Conservation (phyloP, 2,113 vertebrate genomes). For the Sinocyclocheilus grahami region DNA sequence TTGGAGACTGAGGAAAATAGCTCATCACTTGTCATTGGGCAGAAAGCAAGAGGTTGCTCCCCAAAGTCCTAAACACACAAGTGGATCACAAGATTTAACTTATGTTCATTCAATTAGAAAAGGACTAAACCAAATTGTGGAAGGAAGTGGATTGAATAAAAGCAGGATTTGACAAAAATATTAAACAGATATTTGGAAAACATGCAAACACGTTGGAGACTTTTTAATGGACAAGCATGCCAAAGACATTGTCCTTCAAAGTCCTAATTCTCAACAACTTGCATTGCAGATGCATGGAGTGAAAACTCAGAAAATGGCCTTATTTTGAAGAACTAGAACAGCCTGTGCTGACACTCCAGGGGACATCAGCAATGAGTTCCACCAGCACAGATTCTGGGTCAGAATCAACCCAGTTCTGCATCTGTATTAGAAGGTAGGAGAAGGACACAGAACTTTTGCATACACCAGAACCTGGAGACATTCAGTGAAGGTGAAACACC, state of each 20-base stretch:
- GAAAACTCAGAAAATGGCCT: constrained; percentile 24
- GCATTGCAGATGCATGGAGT: constrained; percentile 4
- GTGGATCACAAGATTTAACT: constrained; percentile 23
- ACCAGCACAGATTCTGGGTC: constrained; percentile 67
- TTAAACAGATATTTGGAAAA: not conserved
- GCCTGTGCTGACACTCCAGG: constrained; percentile 57
- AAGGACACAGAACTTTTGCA: not conserved
- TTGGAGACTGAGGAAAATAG: constrained; percentile 50
- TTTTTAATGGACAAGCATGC: constrained; percentile 15
- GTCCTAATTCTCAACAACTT: constrained; percentile 12
- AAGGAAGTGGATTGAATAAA: not conserved
- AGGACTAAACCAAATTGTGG: not conserved
- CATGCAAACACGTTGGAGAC: not conserved
- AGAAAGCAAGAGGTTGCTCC: constrained; percentile 4
- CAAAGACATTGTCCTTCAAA: not conserved
- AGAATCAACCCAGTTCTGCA: constrained; percentile 73
- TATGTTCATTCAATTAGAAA: constrained; percentile 28
- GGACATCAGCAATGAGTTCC: constrained; percentile 63
- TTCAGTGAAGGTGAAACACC: not conserved
- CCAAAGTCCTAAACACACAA: constrained; percentile 20
- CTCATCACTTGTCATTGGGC: constrained; percentile 17
- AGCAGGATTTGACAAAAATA: constrained; percentile 5
- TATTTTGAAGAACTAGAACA: constrained; percentile 65
- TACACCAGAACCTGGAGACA: not conserved
- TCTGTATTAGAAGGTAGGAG: constrained; percentile 27